Conservation (phyloP, 1,140 invertebrate species). For the Galleria mellonella region DNA sequence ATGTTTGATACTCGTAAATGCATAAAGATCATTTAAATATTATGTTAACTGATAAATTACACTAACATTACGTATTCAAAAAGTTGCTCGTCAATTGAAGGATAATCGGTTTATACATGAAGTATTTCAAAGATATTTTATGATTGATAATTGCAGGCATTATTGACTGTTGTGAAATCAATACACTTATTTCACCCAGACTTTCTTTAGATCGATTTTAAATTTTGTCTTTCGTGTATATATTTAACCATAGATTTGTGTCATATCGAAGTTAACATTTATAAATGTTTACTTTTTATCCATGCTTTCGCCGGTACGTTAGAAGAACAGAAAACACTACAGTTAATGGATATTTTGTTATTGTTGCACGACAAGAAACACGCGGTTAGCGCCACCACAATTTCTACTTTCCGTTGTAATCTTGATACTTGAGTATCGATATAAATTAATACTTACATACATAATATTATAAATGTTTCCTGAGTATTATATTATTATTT, state of each 20-base stretch:
- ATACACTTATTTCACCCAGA: too few species aligned
- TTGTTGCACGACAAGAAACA: conserved; percentile 67
- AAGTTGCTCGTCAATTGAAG: not conserved
- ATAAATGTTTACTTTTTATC: not conserved
- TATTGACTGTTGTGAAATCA: too few species aligned
- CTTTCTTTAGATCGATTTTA: too few species aligned
- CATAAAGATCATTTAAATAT: not conserved
- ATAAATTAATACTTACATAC: too few species aligned
- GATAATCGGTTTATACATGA: conserved; percentile 26
- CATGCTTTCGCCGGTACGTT: too few species aligned
- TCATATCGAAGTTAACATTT: not conserved
- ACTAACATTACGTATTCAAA: conserved; percentile 1
- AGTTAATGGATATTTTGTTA: conserved; percentile 71
- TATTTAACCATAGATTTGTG: not conserved
- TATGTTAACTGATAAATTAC: not conserved
- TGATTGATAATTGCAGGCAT: conserved; percentile 30
- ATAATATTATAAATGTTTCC: too few species aligned
- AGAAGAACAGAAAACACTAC: conserved; percentile 38
- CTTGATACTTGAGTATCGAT: conserved; percentile 1
- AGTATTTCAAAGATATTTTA: conserved; percentile 38
- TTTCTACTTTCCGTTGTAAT: conserved; percentile 3
- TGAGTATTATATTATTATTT: too few species aligned
- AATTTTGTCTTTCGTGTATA: too few species aligned
- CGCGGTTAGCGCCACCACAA: conserved; percentile 58
- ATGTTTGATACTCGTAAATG: not conserved